Evolutionary conservation across 2,113 vertebrate species (phyloP).

Genomic region (Sebastes schlegelii): DNA sequence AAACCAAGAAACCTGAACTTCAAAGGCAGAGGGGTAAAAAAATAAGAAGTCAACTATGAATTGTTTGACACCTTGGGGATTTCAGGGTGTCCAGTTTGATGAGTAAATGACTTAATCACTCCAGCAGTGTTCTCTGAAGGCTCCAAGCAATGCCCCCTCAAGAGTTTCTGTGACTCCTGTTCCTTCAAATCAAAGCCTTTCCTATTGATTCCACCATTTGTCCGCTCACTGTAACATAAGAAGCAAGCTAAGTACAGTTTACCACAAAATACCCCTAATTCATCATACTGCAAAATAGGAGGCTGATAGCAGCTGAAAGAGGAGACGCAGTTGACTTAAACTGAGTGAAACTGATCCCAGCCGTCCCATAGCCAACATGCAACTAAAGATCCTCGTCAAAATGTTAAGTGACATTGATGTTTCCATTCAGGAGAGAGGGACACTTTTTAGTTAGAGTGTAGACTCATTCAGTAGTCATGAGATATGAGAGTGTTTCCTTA

Average conservation of each 20-base stretch:
- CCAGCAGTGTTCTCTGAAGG: constrained; percentile 62
- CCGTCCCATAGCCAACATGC: constrained; percentile 54
- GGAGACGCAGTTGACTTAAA: constrained; percentile 51
- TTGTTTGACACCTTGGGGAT: constrained; percentile 67
- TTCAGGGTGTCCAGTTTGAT: constrained; percentile 80
- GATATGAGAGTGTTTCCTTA: neutral
- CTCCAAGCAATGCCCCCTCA: constrained; percentile 60
- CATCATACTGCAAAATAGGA: constrained; percentile 84
- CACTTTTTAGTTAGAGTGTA: constrained; percentile 40
- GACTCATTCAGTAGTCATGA: constrained; percentile 49
- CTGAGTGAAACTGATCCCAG: constrained; percentile 62
- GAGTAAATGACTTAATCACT: constrained; percentile 82
- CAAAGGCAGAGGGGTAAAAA: constrained; percentile 37
- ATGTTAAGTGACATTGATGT: constrained; percentile 66
- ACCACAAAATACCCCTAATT: constrained; percentile 84
- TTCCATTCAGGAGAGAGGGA: constrained; percentile 47
- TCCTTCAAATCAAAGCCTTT: constrained; percentile 66
- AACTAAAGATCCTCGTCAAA: constrained; percentile 74
- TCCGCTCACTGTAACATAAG: constrained; percentile 79
- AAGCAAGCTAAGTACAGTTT: constrained; percentile 76
- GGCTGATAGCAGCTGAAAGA: constrained; percentile 83
- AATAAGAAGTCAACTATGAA: constrained; percentile 18
- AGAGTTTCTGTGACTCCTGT: constrained; percentile 47
- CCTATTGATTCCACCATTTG: constrained; percentile 68
- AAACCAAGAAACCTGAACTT: constrained; percentile 71